Evolutionary conservation across 2,113 vertebrate genomes (phyloP), one percentile per base, ranked within the genome.

Genomic region (Bufo bufo): DNA sequence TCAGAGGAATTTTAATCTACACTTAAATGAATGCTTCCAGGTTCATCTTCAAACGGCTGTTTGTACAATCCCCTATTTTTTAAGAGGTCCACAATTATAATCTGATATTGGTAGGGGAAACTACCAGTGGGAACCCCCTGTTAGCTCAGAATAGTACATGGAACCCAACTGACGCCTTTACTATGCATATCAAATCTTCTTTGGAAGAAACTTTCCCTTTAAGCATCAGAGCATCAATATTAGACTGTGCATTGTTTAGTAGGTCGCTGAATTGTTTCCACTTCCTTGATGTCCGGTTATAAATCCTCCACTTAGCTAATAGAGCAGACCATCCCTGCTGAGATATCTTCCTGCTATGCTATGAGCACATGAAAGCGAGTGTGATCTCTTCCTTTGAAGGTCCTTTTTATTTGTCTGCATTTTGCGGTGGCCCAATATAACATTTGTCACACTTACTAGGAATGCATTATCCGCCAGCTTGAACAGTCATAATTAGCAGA

Each of bases 391-490:
- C 8, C 43, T 45, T 65, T 65, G 77, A 61, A 61, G 33, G 52
- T 71, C 78, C 58, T 13, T 69, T 85, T 83, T 77, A 56, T 54
- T 63, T 52, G 54, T 33, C 52, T 78, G 58, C 49, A 84, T 77
- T 77, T 83, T 45, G 77, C 33, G 23, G 80, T n/a, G 43, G 61
- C 77, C 80, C 87, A 66, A 17, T 14, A 52, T 54, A 61, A 54
- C 87, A 88, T 88, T 83, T 88, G 80, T 88, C 87, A 84, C 79
- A 81, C 33, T 82, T 81, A 59, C 72, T 71, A n/a, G 65, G 79
- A 49, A 82, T 16, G 45, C n/a, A 45, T 63, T 8, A 87, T 77
- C 56, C 20, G 47, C 56, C 78, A 6, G 6, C 65, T 65, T 83
- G 86, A 82, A 74, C 69, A 75, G 56, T 82, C 65, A 56, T 84